Conservation (phyloP, 2,797 vertebrate species). For the Pseudotriccus pelzelni region DNA sequence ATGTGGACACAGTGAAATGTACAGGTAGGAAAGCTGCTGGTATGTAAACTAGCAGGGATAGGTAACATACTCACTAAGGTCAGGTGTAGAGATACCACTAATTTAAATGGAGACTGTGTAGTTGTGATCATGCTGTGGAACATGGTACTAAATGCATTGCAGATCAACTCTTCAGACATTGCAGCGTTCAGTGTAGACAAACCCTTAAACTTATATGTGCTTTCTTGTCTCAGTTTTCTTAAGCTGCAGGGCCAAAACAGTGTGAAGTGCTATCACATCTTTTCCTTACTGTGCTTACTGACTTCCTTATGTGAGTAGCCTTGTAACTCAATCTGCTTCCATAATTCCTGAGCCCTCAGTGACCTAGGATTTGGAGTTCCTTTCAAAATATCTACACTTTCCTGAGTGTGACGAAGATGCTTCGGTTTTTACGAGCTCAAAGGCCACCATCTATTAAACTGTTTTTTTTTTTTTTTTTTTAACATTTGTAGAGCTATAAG, state of each 20-base stretch:
- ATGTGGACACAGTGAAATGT: background rate
- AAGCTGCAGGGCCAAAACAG: background rate
- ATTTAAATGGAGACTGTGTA: background rate
- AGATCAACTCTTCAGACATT: background rate
- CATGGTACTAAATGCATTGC: background rate
- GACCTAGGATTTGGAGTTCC: background rate
- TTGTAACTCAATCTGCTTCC: background rate
- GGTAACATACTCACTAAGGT: background rate
- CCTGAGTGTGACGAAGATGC: background rate
- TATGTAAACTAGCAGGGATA: background rate
- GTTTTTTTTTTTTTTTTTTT: fast-evolving
- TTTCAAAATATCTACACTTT: background rate
- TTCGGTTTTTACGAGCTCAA: background rate
- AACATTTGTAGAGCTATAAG: background rate
- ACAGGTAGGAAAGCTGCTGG: background rate
- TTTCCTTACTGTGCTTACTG: background rate
- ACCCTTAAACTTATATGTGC: background rate
- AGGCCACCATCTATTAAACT: background rate
- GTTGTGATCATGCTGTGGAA: background rate
- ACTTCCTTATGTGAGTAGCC: background rate
- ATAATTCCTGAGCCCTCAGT: background rate
- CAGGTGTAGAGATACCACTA: background rate
- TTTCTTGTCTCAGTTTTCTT: background rate
- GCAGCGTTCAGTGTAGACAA: background rate
- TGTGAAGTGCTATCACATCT: background rate